A percentile compares a stretch with the other conserved stretches of the same genome.
These are phyloP conservation scores for Octopus bimaculoides DNA, from an alignment of 1,140 invertebrate genomes.

Conservation along the genomic window DNA sequence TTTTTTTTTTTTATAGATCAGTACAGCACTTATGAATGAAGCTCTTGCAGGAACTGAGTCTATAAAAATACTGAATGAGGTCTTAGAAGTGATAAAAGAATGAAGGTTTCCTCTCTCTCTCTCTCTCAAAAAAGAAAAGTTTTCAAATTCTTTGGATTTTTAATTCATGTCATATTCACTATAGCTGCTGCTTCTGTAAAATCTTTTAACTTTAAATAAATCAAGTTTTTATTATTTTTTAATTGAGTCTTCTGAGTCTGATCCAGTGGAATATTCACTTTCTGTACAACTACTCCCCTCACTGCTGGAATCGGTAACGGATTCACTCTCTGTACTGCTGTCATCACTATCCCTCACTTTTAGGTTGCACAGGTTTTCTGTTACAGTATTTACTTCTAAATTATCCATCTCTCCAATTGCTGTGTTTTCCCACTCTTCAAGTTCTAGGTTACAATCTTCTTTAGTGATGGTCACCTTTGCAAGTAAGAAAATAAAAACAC, in stretches of 20 bases:
- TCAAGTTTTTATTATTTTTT: too few species aligned
- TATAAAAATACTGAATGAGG: neutral
- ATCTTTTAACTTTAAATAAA: too few species aligned
- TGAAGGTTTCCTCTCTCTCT: neutral
- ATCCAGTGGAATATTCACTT: too few species aligned
- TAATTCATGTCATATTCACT: too few species aligned
- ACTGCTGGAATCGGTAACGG: conserved; percentile 14
- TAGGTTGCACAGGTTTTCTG: neutral
- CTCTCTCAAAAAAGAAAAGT: too few species aligned
- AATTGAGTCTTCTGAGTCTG: too few species aligned
- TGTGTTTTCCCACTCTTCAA: conserved; percentile 61
- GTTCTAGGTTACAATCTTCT: conserved; percentile 59
- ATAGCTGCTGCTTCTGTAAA: too few species aligned
- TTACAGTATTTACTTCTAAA: neutral
- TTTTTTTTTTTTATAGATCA: neutral
- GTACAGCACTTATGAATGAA: neutral
- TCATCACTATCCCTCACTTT: neutral
- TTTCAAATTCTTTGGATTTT: too few species aligned
- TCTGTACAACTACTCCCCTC: conserved; percentile 10
- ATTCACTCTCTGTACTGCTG: conserved; percentile 20
- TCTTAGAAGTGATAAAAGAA: neutral
- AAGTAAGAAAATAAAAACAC: conserved; percentile 14
- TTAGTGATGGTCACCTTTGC: conserved; percentile 57
- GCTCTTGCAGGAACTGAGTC: neutral
- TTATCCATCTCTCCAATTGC: conserved; percentile 30